These are phyloP conservation scores for Drosophila persimilis DNA, from an alignment of 1,140 invertebrate species.

Conservation along the genomic window DNA sequence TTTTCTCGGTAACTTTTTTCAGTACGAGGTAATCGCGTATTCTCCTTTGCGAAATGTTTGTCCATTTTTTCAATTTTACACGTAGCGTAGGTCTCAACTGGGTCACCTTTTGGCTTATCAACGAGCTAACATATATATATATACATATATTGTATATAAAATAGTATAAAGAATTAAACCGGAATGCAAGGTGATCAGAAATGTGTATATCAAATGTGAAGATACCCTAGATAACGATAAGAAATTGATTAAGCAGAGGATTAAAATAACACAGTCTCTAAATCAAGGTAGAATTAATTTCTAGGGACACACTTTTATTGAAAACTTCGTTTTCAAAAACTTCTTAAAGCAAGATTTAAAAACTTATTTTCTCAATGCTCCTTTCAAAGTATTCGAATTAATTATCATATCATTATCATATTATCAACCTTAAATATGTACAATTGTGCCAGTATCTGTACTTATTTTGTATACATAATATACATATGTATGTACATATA, in stretches of 20 bases:
- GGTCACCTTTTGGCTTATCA: constrained; percentile 77
- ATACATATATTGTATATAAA: constrained; percentile 16
- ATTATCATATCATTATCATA: too few species aligned
- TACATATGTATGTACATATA: constrained; percentile 14
- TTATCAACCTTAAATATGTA: neutral
- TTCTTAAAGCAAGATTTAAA: too few species aligned
- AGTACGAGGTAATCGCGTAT: neutral
- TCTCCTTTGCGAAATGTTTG: too few species aligned
- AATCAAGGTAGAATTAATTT: neutral
- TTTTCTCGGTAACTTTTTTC: neutral
- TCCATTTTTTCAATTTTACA: constrained; percentile 21
- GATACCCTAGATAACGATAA: constrained; percentile 24
- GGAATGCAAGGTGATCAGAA: constrained; percentile 29
- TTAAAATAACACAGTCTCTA: neutral
- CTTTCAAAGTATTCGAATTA: too few species aligned
- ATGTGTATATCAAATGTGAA: constrained; percentile 1
- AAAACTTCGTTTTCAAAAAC: too few species aligned
- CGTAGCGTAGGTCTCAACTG: constrained; percentile 52
- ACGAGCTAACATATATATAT: neutral
- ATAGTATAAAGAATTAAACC: constrained; percentile 26
- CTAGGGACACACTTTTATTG: too few species aligned
- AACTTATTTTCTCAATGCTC: too few species aligned
- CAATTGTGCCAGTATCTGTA: constrained; percentile 8
- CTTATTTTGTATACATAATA: constrained; percentile 28
- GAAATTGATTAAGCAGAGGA: neutral